Evolutionary conservation across 2,888 invertebrate genomes (phyloP), one percentile per base, ranked within the genome.

Genomic region (Apotomis turbidana): DNA sequence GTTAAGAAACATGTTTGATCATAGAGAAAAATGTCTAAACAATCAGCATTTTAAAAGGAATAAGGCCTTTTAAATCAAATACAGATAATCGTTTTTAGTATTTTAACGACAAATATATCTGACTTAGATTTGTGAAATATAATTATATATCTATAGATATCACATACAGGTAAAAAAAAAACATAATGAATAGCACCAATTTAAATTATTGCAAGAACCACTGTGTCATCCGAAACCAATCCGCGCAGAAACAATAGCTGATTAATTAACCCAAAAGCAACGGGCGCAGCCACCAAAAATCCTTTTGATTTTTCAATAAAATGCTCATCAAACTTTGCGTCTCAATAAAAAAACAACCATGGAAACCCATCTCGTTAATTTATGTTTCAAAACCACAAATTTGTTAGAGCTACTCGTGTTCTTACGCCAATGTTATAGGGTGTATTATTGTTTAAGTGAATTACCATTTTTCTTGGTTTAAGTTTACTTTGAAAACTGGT

Each of bases 341-440:
- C 73, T 55, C 64, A 46, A 64, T 66, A 66, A 66, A 64, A 82
- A 81, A 83, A 83, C 74, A 75, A 74, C 74, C 71, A 74, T 78
- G 78, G 84, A 83, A 85, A 83, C 78, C 85, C 87, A 86, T 90
- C 87, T 89, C 89, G 87, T 90, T 88, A 90, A 87, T 87, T 80
- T 81, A 38, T 54, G 8, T 68, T 60, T 59, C 9, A 41, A 60
- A 57, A 73, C 38, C 58, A 57, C 49, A 57, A 27, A 46, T n/a
- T 9, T 55, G 8, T 9, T 57, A 44, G n/a, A 5, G n/a, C 6
- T n/a, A n/a, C 55, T 6, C 41, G 6, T 8, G 8, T 3, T 27
- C n/a, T 66, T 57, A 64, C n/a, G 12, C n/a, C 27, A 57, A 4
- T 9, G 46, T n/a, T 0, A 66, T 66, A 66, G 55, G 55, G 55